phyloP scores from a whole-genome alignment of 1,140 invertebrate species.

The Drosophila tropicalis region DNA sequence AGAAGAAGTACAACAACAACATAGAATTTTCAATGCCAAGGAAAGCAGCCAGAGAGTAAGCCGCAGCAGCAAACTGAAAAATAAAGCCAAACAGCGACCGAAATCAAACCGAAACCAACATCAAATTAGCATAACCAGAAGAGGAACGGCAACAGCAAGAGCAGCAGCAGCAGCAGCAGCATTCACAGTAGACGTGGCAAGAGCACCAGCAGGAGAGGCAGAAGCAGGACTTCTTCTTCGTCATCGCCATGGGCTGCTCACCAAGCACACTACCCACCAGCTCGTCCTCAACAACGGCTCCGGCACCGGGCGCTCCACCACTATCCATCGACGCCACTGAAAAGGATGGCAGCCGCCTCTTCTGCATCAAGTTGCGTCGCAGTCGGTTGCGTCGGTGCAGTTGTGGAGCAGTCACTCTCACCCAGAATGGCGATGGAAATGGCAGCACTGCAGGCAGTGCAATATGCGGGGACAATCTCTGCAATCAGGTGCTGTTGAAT shows the following conservation, averaged over 20 bases:
- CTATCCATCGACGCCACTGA: slow-evolving; percentile 65
- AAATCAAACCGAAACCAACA: slow-evolving; percentile 44
- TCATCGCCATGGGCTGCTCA: slow-evolving; percentile 72
- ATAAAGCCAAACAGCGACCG: slow-evolving; percentile 52
- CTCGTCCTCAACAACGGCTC: slow-evolving; percentile 30
- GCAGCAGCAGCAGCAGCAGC: slow-evolving; percentile 19
- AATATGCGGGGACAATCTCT: slow-evolving; percentile 64
- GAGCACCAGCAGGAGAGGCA: slow-evolving; percentile 7
- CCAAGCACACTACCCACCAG: slow-evolving; percentile 70
- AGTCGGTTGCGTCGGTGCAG: slow-evolving; percentile 76
- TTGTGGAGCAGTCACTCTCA: slow-evolving; percentile 59
- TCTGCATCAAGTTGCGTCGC: slow-evolving; percentile 78
- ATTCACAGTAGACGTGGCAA: neutral
- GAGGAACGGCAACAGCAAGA: neutral
- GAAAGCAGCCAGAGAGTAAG: slow-evolving; percentile 36
- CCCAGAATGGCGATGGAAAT: slow-evolving; percentile 63
- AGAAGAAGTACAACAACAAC: slow-evolving; percentile 22
- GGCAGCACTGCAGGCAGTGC: slow-evolving; percentile 69
- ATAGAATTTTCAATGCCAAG: slow-evolving; percentile 21
- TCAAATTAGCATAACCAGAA: slow-evolving; percentile 64
- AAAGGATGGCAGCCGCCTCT: slow-evolving; percentile 75
- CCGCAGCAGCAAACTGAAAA: slow-evolving; percentile 32
- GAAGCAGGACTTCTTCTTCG: slow-evolving; percentile 42
- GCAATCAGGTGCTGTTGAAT: slow-evolving; percentile 79
- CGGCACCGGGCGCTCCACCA: slow-evolving; percentile 35